Percentiles rank a stretch among this genome's conserved stretches.
Conservation (phyloP, 2,113 vertebrate genomes). For the Notarius lentiginosus region DNA sequence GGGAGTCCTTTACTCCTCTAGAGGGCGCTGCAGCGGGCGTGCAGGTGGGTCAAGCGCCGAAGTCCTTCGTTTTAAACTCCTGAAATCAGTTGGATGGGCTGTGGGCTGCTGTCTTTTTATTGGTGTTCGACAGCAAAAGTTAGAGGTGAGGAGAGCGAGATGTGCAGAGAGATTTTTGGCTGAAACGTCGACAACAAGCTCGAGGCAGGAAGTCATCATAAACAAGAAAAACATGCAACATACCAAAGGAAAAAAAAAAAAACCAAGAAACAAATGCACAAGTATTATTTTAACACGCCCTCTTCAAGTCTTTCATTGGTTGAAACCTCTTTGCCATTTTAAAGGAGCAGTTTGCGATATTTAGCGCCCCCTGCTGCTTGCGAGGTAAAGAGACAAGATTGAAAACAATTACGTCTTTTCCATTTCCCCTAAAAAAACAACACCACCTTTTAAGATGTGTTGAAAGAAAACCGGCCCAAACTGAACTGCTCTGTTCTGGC, state of each 20-base stretch:
- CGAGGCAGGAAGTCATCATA: background rate
- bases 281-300: background rate
- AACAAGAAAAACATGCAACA: background rate
- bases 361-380: background rate
- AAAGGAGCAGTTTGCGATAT: background rate
- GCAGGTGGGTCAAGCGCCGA: background rate
- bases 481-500: background rate
- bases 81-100: background rate
- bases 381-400: background rate
- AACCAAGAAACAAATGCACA: background rate
- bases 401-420: background rate
- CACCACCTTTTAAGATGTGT: background rate
- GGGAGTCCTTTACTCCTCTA: constrained; percentile 35
- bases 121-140: background rate
- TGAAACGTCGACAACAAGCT: background rate
- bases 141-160: background rate
- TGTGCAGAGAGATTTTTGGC: background rate
- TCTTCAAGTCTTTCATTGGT: background rate
- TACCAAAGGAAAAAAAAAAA: background rate
- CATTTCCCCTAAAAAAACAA: background rate
- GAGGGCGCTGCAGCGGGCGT: constrained; percentile 33
- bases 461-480: background rate
- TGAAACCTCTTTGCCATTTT: background rate
- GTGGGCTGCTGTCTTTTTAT: background rate
- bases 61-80: background rate